These are phyloP conservation scores for Coendou prehensilis DNA, from an alignment of 2,797 vertebrate genomes.

Conservation along the genomic window DNA sequence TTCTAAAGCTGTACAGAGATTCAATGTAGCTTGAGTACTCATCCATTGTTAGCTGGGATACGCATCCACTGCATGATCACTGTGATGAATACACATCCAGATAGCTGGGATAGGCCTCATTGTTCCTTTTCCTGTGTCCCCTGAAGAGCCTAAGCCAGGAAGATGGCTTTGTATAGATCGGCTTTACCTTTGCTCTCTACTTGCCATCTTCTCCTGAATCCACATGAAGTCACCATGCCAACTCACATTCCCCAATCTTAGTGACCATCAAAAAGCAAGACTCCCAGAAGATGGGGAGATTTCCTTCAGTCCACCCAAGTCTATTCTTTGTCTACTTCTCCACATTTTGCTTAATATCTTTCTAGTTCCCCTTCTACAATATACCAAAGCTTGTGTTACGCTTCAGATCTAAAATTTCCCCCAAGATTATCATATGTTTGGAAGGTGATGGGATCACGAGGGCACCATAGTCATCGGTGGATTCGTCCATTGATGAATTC, in stretches of 20 bases:
- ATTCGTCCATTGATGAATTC: background rate
- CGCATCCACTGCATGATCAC: background rate
- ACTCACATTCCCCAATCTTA: background rate
- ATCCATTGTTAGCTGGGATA: background rate
- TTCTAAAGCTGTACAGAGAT: background rate
- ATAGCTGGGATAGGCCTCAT: too few relatives aligned
- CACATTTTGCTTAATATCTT: background rate
- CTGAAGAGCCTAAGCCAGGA: background rate
- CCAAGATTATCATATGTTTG: background rate
- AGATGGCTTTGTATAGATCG: background rate
- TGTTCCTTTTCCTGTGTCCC: background rate
- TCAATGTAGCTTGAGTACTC: background rate
- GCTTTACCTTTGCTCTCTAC: background rate
- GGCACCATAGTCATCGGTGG: background rate
- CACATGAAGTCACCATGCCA: background rate
- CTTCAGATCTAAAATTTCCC: background rate
- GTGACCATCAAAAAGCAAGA: background rate
- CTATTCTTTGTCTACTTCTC: background rate
- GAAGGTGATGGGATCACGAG: background rate
- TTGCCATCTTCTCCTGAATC: background rate
- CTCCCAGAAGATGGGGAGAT: background rate
- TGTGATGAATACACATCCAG: background rate
- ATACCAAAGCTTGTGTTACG: background rate
- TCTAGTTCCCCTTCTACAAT: background rate
- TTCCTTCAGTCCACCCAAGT: background rate